Base-by-base conservation (phyloP, 2,888 invertebrate species). In the Epicampocera succincta region DNA sequence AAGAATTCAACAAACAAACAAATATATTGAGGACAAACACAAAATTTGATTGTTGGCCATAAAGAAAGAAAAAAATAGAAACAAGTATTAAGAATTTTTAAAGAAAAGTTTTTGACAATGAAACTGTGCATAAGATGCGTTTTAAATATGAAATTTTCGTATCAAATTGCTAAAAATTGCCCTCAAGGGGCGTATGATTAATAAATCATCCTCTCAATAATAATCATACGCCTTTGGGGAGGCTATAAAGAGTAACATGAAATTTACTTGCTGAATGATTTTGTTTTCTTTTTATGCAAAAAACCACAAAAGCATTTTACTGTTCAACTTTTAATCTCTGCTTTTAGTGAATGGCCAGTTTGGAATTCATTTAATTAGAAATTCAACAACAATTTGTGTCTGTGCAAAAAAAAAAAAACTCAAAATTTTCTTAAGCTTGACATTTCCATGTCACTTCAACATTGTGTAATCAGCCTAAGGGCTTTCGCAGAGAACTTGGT, bases 11-110 rank as follows among this genome's bases (percentile, higher is more conserved):
- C 15, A 54, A 25, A 46, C n/a, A 25, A 65, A 15, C 46, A 25
- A 46, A 17, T 15, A 54, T 50, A 76, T 76, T 68, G 68, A 42
- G 68, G 52, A 42, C 75, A n/a, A n/a, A 68, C 33, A 52, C 29
- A 52, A 15, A 54, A 33, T n/a, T n/a, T 46, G 15, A 54, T 63
- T 54, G 19, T 54, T 8, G 38, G 54, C 21, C 21, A 48, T 25
- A 63, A 38, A 38, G 40, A n/a, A 3, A 11, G 13, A 38, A 46
- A 12, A n/a, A n/a, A n/a, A n/a, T n/a, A n/a, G n/a, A n/a, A n/a
- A n/a, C n/a, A 46, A 58, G 21, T 60, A 15, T 25, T 21, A 29
- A 13, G 40, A 42, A 61, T 42, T 5, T 3, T 50, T 12, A 66
- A 21, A 13, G 13, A 71, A 52, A 42, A 38, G 50, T 25, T 1